phyloP scores from a whole-genome alignment of 1,140 invertebrate species.

The Diorhabda sublineata region DNA sequence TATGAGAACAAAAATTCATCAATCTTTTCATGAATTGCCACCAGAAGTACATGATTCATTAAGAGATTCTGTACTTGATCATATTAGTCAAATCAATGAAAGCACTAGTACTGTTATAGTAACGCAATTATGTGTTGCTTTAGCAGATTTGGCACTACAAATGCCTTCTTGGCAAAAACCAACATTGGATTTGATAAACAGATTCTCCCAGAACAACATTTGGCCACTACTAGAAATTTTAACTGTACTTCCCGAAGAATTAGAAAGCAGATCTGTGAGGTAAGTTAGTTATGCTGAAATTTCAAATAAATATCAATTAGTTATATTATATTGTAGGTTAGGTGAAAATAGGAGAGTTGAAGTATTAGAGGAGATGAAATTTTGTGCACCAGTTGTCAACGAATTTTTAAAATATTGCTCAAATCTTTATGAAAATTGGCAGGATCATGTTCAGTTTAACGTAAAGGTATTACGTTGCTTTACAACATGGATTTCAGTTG shows the following conservation, averaged over 20 bases:
- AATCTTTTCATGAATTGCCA: conserved; percentile 91
- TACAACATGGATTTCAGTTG: conserved; percentile 73
- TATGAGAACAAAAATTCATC: conserved; percentile 92
- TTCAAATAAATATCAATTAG: neutral
- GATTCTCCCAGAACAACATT: conserved; percentile 61
- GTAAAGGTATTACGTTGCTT: conserved; percentile 70
- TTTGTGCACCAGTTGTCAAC: conserved; percentile 60
- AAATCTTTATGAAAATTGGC: conserved; percentile 52
- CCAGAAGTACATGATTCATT: conserved; percentile 76
- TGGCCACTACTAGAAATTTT: conserved; percentile 88
- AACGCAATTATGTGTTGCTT: conserved; percentile 86
- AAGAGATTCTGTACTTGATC: conserved; percentile 85
- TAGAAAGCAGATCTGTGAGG: conserved; percentile 72
- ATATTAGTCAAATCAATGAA: conserved; percentile 79
- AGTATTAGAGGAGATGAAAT: conserved; percentile 71
- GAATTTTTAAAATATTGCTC: conserved; percentile 75
- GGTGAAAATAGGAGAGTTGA: conserved; percentile 86
- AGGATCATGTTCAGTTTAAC: conserved; percentile 53
- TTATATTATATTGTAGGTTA: conserved; percentile 45
- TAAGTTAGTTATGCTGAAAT: conserved; percentile 27
- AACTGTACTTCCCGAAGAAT: conserved; percentile 94
- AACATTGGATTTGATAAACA: conserved; percentile 76
- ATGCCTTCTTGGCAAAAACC: conserved; percentile 91
- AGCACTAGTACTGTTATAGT: conserved; percentile 81
- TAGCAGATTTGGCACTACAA: conserved; percentile 91